phyloP scores from a whole-genome alignment of 2,797 vertebrate genomes.

The Platyrinchus mystaceus region DNA sequence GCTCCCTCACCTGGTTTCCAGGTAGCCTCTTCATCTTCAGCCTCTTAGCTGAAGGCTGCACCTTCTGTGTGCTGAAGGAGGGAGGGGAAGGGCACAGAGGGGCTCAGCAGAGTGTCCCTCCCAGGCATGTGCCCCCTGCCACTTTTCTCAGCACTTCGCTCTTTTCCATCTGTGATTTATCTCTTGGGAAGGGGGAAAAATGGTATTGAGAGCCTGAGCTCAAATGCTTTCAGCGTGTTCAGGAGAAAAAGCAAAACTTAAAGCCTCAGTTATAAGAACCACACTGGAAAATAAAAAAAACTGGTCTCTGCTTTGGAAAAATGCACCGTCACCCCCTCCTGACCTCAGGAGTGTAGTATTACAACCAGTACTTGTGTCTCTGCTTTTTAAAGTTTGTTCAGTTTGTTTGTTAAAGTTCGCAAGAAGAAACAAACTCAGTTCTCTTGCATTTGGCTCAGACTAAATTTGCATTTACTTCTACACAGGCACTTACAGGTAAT shows the following conservation, averaged over 20 bases:
- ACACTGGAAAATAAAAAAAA: not conserved
- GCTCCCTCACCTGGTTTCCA: not conserved
- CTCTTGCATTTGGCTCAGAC: not conserved
- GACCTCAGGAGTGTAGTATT: not conserved
- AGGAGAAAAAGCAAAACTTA: not conserved
- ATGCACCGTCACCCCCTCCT: not conserved
- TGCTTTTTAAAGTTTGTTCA: not conserved
- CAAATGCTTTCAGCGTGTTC: not conserved
- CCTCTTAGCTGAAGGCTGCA: not conserved
- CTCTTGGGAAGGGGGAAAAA: not conserved
- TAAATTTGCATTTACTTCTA: not conserved
- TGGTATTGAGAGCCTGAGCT: not conserved
- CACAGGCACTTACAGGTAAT: not conserved
- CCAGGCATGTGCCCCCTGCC: accelerated
- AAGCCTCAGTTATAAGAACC: not conserved
- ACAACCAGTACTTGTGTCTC: not conserved
- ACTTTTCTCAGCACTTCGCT: not conserved
- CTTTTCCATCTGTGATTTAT: not conserved
- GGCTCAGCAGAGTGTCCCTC: not conserved
- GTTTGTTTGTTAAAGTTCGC: not conserved
- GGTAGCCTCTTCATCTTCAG: not conserved
- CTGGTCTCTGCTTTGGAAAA: not conserved
- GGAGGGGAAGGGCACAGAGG: not conserved
- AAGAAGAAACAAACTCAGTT: not conserved
- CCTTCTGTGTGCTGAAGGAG: not conserved